Evolutionary conservation across 37 sponge, comb jelly and placozoan species (phyloP), one percentile per base, ranked within the genome.

Genomic region (Petrosia ficiformis): DNA sequence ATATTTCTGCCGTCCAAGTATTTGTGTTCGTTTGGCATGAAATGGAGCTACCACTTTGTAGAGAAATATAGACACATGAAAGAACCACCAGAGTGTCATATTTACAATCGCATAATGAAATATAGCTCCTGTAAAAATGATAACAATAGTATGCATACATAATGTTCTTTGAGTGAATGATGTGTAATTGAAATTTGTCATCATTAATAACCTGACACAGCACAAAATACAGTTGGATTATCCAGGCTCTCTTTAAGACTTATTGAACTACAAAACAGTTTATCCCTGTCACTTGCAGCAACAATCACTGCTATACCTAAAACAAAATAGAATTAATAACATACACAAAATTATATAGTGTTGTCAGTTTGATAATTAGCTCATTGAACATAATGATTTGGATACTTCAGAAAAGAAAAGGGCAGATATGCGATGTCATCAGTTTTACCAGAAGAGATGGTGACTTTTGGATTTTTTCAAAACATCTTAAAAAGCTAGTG

Each of bases 81-180:
- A 4, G 34, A 67, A 67, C 68, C 68, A 67, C 68, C 35, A 11
- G 2, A 67, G 68, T 32, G 33, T 24, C 68, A 11, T 32, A 36
- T 67, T 32, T 36, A 67, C n/a, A 3, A 67, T 33, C 4, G 39
- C 2, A 35, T 37, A 67, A 32, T 37, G 35, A 36, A 67, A 67
- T 5, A 36, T 2, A 11, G 68, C 68, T 5, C 68, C 68, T 67
- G 4, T 64, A 22, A 3, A 11, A 2, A 67, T 3, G 32, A 36
- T 3, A 48, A 19, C 14, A 48, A 19, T 19, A 48, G 14, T 6
- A 3, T 24, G 33, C 35, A 2, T 37, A 5, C 1, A n/a, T 2
- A 3, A 36, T 2, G 2, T 37, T 1, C 4, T 3, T 37, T 11
- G 32, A 19, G 8, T 19, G 8, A 48, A 8, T 19, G 54, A 48